These are phyloP conservation scores for Tapirus indicus DNA, from an alignment of 2,797 vertebrate species.

Conservation along the genomic window DNA sequence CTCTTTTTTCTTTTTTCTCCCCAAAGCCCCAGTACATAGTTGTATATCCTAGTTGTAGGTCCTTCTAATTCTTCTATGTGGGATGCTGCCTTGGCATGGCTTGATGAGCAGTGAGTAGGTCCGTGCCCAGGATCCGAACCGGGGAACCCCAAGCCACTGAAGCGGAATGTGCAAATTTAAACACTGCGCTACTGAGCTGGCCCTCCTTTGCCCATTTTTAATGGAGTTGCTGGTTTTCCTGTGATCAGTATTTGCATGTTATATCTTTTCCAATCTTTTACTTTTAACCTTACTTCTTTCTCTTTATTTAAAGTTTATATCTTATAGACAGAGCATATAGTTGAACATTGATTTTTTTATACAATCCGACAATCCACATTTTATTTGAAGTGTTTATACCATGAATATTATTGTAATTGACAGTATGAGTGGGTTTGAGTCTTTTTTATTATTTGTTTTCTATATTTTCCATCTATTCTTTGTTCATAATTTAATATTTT, in stretches of 20 bases:
- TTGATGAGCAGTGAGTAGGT: too few relatives aligned
- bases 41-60: too few relatives aligned
- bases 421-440: not conserved
- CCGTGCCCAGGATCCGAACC: too few relatives aligned
- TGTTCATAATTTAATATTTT: not conserved
- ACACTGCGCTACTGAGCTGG: too few relatives aligned
- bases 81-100: too few relatives aligned
- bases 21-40: too few relatives aligned
- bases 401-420: not conserved
- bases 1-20: too few relatives aligned
- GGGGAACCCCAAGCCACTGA: too few relatives aligned
- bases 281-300: not conserved
- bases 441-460: not conserved
- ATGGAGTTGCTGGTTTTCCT: not conserved
- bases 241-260: not conserved
- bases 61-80: too few relatives aligned
- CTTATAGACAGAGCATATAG: not conserved
- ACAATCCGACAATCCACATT: not conserved
- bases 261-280: not conserved
- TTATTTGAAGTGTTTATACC: not conserved
- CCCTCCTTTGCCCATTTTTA: not conserved
- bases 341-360: not conserved
- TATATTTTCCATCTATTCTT: not conserved
- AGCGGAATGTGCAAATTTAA: too few relatives aligned
- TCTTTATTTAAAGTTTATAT: not conserved